Evolutionary conservation across 2,113 vertebrate genomes (phyloP), one percentile per base, ranked within the genome.

Genomic region (Dasyornis broadbenti): DNA sequence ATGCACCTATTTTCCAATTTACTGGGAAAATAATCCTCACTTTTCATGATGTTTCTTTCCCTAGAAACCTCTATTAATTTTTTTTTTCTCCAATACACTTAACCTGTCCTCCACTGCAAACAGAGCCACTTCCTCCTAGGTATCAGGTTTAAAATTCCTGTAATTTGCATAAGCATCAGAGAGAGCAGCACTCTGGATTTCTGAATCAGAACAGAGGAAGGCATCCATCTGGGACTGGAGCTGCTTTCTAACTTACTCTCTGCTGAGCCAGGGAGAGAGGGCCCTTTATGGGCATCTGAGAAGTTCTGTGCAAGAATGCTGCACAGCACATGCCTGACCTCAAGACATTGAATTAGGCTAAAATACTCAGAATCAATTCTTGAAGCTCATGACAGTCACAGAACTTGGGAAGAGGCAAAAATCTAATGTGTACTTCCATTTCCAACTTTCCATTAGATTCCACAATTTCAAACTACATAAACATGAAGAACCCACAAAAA

Each of bases 381-480:
- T 50, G n/a, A 78, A 82, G n/a, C 49, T 75, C 0, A 1, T 53
- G 47, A 45, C 15, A 63, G 45, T 9, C 8, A 13, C 0, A 2
- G 35, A 81, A 69, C 35, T 28, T 14, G 7, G 6, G 19, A 69
- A 79, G 54, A 53, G 11, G 47, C 14, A 90, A 84, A 87, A 65
- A 63, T 42, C 47, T 70, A 59, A 63, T 10, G 31, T 35, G 30
- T 30, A 59, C 24, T 85, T 78, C 23, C 14, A 77, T n/a, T 78
- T 90, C 78, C 59, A 84, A 91, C 35, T 81, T 91, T 87, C 56
- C 47, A 75, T 35, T 82, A 54, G 44, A 66, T 68, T 79, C n/a
- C 22, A 47, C 14, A 82, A 23, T 64, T 93, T 85, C 37, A 70
- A 87, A 70, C 15, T 71, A 59, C 20, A 71, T 24, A 35, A 71